Evolutionary conservation across 2,888 invertebrate genomes (phyloP), one percentile per base, ranked within the genome.

Genomic region (Antheraea assamensis): DNA sequence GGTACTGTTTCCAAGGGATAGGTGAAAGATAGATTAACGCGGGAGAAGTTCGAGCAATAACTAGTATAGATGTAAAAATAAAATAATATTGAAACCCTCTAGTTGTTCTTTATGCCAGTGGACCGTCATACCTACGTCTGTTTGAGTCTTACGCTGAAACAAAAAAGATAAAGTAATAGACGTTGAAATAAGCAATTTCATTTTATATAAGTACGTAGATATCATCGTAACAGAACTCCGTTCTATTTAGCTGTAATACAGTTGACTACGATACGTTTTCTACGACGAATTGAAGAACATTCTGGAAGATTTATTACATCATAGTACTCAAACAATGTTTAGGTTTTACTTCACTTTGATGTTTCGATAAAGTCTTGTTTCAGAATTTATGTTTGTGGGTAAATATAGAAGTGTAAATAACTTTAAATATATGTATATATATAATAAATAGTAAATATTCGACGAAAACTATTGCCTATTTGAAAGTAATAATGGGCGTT

Each of bases 221-320:
- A 24, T 47, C n/a, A 27, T 73, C 74, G 66, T 73, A 77, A 76
- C 79, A 71, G 75, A 77, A 79, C 80, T 78, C 74, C 73, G 79
- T 78, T 80, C 79, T 80, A 81, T 81, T 77, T 81, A 78, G 73
- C 52, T 70, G 72, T 75, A 70, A 71, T 30, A 71, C 31, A 35
- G 74, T 24, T 70, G 74, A 71, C 47, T 72, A 71, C 72, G 61
- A 72, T 70, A 72, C 74, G 73, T 71, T 71, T 70, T 75, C 24
- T 72, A 72, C 31, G 66, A 72, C 61, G 15, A 73, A 68, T 74
- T 68, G 24, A 24, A 31, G 24, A 72, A 72, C 31, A 8, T 31
- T 35, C 35, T 49, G 27, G 30, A 30, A 30, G 17, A 21, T 58
- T 58, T 58, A 58, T 58, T 58, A 58, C 24, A 58, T 27, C 13